Conservation (phyloP, 2,113 vertebrate genomes). For the Lanius ludovicianus region DNA sequence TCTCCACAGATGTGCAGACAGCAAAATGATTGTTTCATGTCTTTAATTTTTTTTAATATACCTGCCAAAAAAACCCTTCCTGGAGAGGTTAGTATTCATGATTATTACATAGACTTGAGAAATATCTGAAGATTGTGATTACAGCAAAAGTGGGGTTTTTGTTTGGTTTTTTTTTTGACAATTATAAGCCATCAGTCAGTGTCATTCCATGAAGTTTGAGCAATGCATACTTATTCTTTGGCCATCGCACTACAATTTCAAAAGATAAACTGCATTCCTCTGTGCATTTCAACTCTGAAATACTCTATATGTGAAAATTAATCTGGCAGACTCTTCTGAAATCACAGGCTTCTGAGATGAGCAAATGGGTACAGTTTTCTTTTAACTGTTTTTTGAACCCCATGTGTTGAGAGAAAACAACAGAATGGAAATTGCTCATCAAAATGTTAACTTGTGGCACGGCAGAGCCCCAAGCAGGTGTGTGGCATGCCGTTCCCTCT, state of each 20-base stretch:
- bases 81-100: slow-evolving; percentile 39
- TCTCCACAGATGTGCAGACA: slow-evolving; percentile 4
- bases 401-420: slow-evolving; percentile 86
- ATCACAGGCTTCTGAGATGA: slow-evolving; percentile 78
- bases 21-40: background rate
- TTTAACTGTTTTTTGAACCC: slow-evolving; percentile 84
- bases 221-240: slow-evolving; percentile 51
- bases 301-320: slow-evolving; percentile 67
- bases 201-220: slow-evolving; percentile 53
- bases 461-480: slow-evolving; percentile 79
- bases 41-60: background rate
- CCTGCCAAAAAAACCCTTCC: background rate
- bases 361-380: slow-evolving; percentile 82
- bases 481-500: slow-evolving; percentile 66
- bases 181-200: slow-evolving; percentile 45
- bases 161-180: background rate
- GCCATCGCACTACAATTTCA: slow-evolving; percentile 43
- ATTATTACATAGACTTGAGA: slow-evolving; percentile 59
- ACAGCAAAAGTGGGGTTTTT: background rate
- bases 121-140: slow-evolving; percentile 63
- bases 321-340: slow-evolving; percentile 75
- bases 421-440: slow-evolving; percentile 85
- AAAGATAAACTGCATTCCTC: slow-evolving; percentile 57
- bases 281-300: slow-evolving; percentile 60
- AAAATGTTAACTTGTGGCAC: slow-evolving; percentile 83